Evolutionary conservation across 2,888 invertebrate species (phyloP).

Genomic region (Epinotia demarniana): DNA sequence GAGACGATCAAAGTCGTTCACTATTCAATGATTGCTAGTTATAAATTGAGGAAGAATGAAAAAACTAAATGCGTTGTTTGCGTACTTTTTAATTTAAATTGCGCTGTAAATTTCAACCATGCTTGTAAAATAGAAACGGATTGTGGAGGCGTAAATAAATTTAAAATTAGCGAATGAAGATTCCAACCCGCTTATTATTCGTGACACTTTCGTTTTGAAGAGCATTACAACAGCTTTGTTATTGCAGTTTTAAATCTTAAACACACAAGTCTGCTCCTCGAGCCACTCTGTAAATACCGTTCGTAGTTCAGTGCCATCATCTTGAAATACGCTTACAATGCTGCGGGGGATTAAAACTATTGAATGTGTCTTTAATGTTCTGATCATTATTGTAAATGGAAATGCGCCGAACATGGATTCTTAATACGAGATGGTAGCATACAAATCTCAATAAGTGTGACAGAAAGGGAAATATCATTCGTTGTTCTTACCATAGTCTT

Average conservation of each 20-base stretch:
- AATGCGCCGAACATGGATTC: too few relatives aligned
- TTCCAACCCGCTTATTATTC: slow-evolving; percentile 19
- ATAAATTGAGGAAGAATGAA: neutral
- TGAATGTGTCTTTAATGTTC: neutral
- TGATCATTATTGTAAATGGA: neutral
- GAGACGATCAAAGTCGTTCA: slow-evolving; percentile 5
- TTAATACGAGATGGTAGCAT: too few relatives aligned
- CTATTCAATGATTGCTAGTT: too few relatives aligned
- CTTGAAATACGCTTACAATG: slow-evolving; percentile 19
- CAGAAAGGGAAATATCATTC: too few relatives aligned
- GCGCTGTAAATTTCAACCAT: neutral
- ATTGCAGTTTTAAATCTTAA: slow-evolving; percentile 21
- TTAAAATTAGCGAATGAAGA: slow-evolving; percentile 20
- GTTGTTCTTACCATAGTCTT: too few relatives aligned
- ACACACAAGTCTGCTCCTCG: neutral
- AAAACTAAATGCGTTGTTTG: neutral
- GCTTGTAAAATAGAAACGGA: neutral
- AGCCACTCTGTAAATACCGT: slow-evolving; percentile 20
- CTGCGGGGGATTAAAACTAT: neutral
- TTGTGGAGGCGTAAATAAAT: neutral
- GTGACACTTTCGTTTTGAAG: slow-evolving; percentile 27
- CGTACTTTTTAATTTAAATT: neutral
- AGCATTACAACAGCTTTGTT: slow-evolving; percentile 27
- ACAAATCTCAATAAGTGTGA: too few relatives aligned
- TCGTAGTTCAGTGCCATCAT: neutral